Base-by-base conservation (phyloP, 2,113 vertebrate species). In the Prionailurus viverrinus region DNA sequence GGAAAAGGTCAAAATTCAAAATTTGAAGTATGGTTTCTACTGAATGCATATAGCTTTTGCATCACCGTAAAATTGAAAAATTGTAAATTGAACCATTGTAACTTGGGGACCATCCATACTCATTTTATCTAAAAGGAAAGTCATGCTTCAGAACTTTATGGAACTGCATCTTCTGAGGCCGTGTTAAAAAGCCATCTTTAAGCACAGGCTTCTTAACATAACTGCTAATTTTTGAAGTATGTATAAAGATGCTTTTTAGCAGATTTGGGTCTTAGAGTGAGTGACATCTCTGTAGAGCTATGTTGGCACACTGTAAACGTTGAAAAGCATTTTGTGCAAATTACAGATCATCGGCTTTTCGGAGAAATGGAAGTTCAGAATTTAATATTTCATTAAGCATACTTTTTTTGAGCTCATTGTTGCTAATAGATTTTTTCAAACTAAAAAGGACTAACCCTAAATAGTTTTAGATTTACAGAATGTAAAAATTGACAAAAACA, bases 311-410 rank as follows among this genome's bases (percentile, higher is more conserved):
- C 53, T 39, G 78, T 78, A 90, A 53, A 89, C 31, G 53, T 41
- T 84, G 63, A 90, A 71, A 63, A 94, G n/a, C 48, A 73, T 96
- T 96, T 94, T 80, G 71, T 94, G 27, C 80, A 94, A 63, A 85
- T 69, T 85, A 53, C 1, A 90, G 39, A 85, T 89, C 41, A 65
- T 41, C 71, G 41, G 14, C 63, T 85, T 85, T 31, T 36, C 80
- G 53, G 29, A 73, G 41, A 94, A 65, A 55, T 65, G 16, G 41
- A 78, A 73, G 73, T 80, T 80, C n/a, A 36, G 53, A 91, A 90
- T 65, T 80, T 89, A 85, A 69, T 79, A 58, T 90, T 83, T 73
- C 63, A 66, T 95, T 89, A 69, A 61, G 48, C 15, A 33, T 63
- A 36, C 63, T 83, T 45, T 95, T 94, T 71, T 53, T 51, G 33